Evolutionary conservation across 2,113 vertebrate species (phyloP).

Genomic region (Phyllopteryx taeniolatus): DNA sequence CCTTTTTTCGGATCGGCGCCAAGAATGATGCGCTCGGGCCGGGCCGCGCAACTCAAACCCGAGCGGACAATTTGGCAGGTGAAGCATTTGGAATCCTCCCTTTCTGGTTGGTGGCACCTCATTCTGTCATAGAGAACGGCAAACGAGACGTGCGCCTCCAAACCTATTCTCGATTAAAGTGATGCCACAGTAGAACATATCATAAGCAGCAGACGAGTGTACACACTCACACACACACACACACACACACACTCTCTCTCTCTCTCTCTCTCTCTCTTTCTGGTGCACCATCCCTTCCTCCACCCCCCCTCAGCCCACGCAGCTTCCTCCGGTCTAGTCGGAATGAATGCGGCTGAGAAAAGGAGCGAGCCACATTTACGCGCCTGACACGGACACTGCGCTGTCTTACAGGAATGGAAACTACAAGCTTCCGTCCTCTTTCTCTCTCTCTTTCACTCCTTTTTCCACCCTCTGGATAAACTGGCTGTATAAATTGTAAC

Average conservation of each 20-base stretch:
- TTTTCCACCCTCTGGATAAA: background rate
- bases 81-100: background rate
- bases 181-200: background rate
- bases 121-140: background rate
- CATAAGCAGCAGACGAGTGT: background rate
- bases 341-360: constrained; percentile 64
- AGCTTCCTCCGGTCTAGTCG: constrained; percentile 60
- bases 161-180: background rate
- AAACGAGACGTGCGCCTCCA: background rate
- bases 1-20: background rate
- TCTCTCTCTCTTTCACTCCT: background rate
- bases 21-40: background rate
- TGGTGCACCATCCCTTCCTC: background rate
- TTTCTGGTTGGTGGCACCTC: background rate
- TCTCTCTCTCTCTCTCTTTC: background rate
- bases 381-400: constrained; percentile 50
- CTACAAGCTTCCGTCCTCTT: constrained; percentile 5
- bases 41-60: background rate
- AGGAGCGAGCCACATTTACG: constrained; percentile 50
- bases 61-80: background rate
- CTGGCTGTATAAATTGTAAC: background rate
- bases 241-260: background rate
- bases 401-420: constrained; percentile 39
- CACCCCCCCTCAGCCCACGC: constrained; percentile 41
- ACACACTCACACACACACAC: no score